Evolutionary conservation across 2,113 vertebrate species (phyloP), one percentile per base, ranked within the genome.

Genomic region (Anguilla japonica): DNA sequence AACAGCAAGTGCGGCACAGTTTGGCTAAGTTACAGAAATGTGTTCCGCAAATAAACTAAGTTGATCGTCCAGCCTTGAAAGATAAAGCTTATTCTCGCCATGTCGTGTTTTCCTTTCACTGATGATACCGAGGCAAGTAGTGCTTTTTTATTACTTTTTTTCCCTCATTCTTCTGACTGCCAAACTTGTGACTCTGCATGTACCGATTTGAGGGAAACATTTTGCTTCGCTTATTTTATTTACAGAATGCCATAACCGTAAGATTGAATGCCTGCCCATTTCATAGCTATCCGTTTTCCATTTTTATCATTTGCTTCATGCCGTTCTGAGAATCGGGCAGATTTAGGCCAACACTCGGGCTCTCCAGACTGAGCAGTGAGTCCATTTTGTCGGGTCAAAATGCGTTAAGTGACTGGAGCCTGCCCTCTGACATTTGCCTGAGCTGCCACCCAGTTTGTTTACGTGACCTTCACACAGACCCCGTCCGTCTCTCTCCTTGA

Each of bases 391-490:
- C 3, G 11, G n/a, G 34, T 79, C 75, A 79, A 3, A 39, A 34
- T 79, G 26, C 75, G n/a, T 78, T 78, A 78, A 29, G 71, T 11
- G 78, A 15, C 15, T 18, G 4, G 11, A 11, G 78, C 78, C 20
- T 39, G 13, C 9, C 2, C 20, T 41, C 34, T 41, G 79, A 40
- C 40, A 92, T 41, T 91, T 91, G 46, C 40, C 92, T 92, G 93
- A 93, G 95, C 34, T 34, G 94, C 93, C 93, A 92, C 88, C 89
- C 14, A 87, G 86, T 81, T 88, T 93, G 93, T 94, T 95, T 95
- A 91, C 95, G 92, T 91, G 92, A 92, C 91, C 90, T 93, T 93
- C 93, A 93, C 92, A 91, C 92, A n/a, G 79, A 22, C 60, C 60
- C 22, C 22, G 60, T 67, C 60, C 4, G 60, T 63, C 79, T 20